Evolutionary conservation across 2,113 vertebrate genomes (phyloP).

Genomic region (Heterocephalus glaber): DNA sequence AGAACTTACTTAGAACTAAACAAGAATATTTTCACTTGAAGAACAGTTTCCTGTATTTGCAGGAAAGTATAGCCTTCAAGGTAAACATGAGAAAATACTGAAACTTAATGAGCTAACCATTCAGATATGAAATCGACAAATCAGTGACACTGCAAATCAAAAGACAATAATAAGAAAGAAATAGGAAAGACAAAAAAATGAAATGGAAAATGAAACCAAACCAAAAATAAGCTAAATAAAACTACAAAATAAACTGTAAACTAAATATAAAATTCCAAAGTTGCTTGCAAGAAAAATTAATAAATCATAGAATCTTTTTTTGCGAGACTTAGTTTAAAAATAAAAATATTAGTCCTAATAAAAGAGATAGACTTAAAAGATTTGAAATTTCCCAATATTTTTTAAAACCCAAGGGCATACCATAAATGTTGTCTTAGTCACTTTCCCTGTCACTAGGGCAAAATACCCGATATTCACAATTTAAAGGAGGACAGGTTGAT

Average conservation of each 20-base stretch:
- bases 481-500: not conserved
- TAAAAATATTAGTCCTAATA: not conserved
- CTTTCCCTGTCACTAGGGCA: not conserved
- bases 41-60: not conserved
- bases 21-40: not conserved
- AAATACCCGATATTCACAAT: not conserved
- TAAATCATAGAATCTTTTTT: not conserved
- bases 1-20: not conserved
- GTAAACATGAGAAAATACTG: not conserved
- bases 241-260: not conserved
- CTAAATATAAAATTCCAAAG: not conserved
- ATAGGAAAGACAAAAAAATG: not conserved
- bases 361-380: not conserved
- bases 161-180: not conserved
- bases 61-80: not conserved
- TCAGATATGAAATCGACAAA: not conserved
- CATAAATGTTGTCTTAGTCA: not conserved
- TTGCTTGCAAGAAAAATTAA: not conserved
- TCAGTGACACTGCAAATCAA: not conserved
- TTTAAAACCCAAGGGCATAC: not conserved
- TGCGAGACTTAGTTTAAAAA: not conserved
- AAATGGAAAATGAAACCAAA: not conserved
- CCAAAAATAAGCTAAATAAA: not conserved
- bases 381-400: not conserved
- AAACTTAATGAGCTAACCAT: not conserved